phyloP scores from a whole-genome alignment of 2,797 vertebrate genomes.

The Lophotriccus pileatus region DNA sequence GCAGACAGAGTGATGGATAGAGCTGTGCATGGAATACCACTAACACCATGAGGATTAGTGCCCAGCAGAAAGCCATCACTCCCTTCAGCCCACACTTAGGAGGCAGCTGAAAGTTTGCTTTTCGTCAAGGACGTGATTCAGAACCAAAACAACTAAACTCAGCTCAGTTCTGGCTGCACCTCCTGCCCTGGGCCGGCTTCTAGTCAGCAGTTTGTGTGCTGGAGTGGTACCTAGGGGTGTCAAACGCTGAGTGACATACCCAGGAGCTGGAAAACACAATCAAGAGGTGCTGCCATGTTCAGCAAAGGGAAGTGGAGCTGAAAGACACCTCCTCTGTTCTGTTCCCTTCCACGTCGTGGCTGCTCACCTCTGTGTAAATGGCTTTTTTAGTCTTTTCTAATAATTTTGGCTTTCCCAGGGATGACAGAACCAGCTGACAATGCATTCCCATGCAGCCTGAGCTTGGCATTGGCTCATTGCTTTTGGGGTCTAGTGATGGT shows the following conservation, averaged over 20 bases:
- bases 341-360: neutral
- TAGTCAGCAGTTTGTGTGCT: neutral
- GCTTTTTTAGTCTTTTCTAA: neutral
- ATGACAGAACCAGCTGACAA: neutral
- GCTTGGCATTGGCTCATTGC: neutral
- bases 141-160: neutral
- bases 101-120: neutral
- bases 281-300: neutral
- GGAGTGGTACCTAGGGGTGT: neutral
- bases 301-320: accelerated
- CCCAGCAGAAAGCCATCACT: neutral
- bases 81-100: neutral
- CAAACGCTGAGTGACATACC: neutral
- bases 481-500: neutral
- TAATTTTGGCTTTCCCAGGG: neutral
- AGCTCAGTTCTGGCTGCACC: neutral
- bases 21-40: neutral
- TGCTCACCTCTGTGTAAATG: neutral
- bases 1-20: neutral
- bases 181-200: neutral
- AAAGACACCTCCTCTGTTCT: neutral
- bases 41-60: neutral
- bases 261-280: neutral
- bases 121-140: neutral
- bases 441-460: neutral